Percentiles rank a stretch among this genome's conserved stretches.
Evolutionary conservation across 2,113 vertebrate genomes (phyloP).

Genomic region (Tetrao urogallus): DNA sequence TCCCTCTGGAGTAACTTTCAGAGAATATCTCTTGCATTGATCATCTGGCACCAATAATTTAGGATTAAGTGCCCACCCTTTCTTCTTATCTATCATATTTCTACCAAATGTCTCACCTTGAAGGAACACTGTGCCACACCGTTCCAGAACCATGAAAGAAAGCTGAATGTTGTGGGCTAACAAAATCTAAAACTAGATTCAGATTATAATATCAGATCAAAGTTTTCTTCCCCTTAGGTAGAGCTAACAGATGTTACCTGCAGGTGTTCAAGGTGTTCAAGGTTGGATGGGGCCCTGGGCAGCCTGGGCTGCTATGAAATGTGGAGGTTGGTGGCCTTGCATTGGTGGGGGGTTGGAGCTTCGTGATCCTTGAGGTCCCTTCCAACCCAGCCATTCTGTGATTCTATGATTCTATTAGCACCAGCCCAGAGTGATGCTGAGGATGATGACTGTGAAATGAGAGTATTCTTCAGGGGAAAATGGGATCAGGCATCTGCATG

Average conservation of each 20-base stretch:
- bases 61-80: not conserved
- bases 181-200: not conserved
- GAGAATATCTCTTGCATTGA: not conserved
- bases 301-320: too few relatives aligned
- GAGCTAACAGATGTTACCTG: conserved; percentile 20
- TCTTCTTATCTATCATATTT: not conserved
- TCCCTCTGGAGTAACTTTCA: conserved; percentile 28
- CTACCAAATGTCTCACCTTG: not conserved
- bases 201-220: not conserved
- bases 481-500: not conserved
- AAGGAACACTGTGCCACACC: not conserved
- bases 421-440: not conserved
- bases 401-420: not conserved
- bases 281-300: too few relatives aligned
- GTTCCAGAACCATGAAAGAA: not conserved
- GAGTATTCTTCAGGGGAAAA: not conserved
- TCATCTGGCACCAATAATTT: not conserved
- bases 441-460: not conserved
- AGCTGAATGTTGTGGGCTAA: not conserved
- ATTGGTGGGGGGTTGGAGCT: too few relatives aligned
- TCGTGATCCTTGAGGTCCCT: too few relatives aligned
- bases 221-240: not conserved
- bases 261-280: too few relatives aligned
- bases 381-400: too few relatives aligned
- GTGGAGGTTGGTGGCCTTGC: too few relatives aligned